A percentile compares a stretch with the other conserved stretches of the same genome.
phyloP scores from a whole-genome alignment of 2,797 vertebrate genomes.

The Buceros bicornis region DNA sequence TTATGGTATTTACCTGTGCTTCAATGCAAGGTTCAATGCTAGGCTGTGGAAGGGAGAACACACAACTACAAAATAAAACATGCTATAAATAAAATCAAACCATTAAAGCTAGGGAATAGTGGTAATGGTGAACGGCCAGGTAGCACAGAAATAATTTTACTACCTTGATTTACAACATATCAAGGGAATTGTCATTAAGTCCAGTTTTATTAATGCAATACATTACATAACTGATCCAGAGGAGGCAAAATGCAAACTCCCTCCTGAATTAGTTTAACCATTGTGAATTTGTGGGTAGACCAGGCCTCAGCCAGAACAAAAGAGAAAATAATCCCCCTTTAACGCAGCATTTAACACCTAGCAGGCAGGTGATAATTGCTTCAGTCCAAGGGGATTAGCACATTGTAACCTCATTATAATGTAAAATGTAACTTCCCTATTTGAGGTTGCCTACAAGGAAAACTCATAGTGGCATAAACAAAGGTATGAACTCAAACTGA shows the following conservation, averaged over 20 bases:
- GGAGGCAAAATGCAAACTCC: background rate
- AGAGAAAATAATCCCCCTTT: conserved; percentile 68
- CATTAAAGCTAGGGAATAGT: background rate
- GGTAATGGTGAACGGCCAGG: background rate
- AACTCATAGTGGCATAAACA: conserved; percentile 28
- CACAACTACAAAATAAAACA: background rate
- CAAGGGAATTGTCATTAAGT: conserved; percentile 32
- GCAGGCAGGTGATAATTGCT: conserved; percentile 72
- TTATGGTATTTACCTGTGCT: background rate
- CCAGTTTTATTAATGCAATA: conserved; percentile 54
- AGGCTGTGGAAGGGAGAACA: background rate
- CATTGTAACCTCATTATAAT: conserved; percentile 68
- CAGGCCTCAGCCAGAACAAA: conserved; percentile 54
- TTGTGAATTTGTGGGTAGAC: conserved; percentile 45
- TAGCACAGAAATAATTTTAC: background rate
- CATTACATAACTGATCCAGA: conserved; percentile 23
- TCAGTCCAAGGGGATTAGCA: conserved; percentile 61
- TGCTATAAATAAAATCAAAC: background rate
- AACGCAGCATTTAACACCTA: conserved; percentile 70
- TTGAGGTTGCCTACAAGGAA: conserved; percentile 26
- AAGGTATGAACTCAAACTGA: conserved; percentile 32
- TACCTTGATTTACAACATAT: background rate
- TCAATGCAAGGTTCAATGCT: background rate
- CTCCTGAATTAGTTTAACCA: conserved; percentile 46
- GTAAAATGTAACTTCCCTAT: conserved; percentile 62